These are phyloP conservation scores for Esox niger DNA, from an alignment of 2,113 vertebrate species.

Conservation along the genomic window DNA sequence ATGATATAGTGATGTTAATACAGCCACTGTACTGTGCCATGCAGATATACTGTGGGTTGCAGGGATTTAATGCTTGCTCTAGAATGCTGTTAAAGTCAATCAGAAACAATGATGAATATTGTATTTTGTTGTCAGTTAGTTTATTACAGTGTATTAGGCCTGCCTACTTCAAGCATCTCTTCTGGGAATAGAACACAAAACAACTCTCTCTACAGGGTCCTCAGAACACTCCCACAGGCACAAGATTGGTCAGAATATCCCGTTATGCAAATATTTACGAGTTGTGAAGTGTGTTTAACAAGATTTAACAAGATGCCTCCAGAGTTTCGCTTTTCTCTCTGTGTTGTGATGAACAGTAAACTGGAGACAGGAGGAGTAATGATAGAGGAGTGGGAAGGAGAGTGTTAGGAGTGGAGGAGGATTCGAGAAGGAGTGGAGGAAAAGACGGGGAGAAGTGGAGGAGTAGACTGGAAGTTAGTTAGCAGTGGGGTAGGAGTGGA, in stretches of 20 bases:
- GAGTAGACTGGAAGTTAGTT: no score
- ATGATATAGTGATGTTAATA: no score
- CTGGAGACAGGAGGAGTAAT: neutral
- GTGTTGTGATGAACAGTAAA: neutral
- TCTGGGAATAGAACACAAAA: no score
- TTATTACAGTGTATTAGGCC: no score
- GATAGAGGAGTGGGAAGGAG: neutral
- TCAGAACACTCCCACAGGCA: conserved; percentile 22
- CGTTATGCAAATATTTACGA: conserved; percentile 43
- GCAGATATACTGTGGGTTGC: no score
- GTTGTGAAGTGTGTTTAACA: conserved; percentile 5
- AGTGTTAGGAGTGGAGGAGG: neutral
- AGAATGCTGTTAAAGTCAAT: no score
- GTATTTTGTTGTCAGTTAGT: no score
- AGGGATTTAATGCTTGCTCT: no score
- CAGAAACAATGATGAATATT: no score
- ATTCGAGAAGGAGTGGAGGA: neutral
- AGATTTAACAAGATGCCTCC: conserved; percentile 29
- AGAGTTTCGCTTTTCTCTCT: conserved; percentile 27
- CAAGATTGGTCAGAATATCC: conserved; percentile 39
- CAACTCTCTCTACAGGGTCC: no score
- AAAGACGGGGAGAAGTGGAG: conserved; percentile 3
- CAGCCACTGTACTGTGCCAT: no score
- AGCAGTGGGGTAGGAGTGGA: conserved; percentile 17
- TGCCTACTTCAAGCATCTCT: no score